A percentile compares a stretch with the other conserved stretches of the same genome.
Conservation (phyloP, 1,140 invertebrate genomes). For the Eubasilissa regina region DNA sequence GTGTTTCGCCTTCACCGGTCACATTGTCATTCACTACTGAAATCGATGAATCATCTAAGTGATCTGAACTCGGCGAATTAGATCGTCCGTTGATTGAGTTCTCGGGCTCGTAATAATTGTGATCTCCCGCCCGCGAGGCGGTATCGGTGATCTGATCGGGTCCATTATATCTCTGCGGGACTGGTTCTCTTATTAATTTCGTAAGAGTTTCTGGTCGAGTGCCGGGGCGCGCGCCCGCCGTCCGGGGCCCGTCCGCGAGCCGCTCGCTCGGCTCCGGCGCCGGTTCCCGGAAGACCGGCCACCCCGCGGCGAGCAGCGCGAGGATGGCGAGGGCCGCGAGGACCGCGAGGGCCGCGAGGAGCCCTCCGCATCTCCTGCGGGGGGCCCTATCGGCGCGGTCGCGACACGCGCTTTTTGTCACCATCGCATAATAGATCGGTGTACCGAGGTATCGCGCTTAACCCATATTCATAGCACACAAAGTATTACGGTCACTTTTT, state of each 20-base stretch:
- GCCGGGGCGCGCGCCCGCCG: background rate
- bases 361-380: background rate
- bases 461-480: conserved; percentile 34
- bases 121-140: background rate
- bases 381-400: conserved; percentile 1
- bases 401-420: conserved; percentile 1
- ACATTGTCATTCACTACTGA: conserved; percentile 34
- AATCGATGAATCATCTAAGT: conserved; percentile 32
- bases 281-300: conserved; percentile 13
- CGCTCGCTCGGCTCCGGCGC: background rate
- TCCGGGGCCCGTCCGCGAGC: background rate
- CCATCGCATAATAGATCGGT: conserved; percentile 41
- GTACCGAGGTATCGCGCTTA: background rate
- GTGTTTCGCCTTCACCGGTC: background rate
- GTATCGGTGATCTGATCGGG: background rate
- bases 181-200: background rate
- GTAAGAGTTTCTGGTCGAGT: background rate
- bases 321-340: conserved; percentile 27
- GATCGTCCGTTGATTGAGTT: conserved; percentile 26
- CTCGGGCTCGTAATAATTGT: background rate
- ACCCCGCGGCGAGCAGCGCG: conserved; percentile 48
- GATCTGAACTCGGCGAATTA: conserved; percentile 31
- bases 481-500: background rate
- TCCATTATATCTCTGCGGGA: conserved; percentile 3
- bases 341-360: background rate